Conservation (phyloP, 2,888 invertebrate genomes). For the Bombylius major region DNA sequence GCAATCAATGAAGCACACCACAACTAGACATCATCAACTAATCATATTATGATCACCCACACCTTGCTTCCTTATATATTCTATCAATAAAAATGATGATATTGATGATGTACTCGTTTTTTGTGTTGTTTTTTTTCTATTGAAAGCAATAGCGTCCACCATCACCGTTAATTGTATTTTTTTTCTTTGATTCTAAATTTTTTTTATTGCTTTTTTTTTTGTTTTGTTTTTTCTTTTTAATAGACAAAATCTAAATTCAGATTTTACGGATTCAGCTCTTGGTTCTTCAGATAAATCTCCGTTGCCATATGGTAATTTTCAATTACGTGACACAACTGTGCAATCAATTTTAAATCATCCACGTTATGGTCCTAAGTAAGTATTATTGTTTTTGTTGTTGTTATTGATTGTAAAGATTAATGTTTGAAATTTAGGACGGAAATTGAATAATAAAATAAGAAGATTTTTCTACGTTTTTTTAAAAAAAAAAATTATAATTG, state of each 20-base stretch:
- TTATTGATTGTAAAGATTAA: too few relatives aligned
- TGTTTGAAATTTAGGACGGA: too few relatives aligned
- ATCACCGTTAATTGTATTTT: not conserved
- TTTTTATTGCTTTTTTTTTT: not conserved
- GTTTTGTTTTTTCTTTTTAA: not conserved
- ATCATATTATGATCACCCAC: not conserved
- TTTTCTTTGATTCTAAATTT: not conserved
- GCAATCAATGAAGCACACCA: not conserved
- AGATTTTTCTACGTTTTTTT: not conserved
- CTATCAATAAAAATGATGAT: too few relatives aligned
- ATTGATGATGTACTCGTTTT: too few relatives aligned
- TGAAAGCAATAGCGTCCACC: too few relatives aligned
- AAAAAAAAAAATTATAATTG: too few relatives aligned
- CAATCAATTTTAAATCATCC: conserved; percentile 76
- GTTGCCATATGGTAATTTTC: conserved; percentile 87
- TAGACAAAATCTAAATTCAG: conserved; percentile 89
- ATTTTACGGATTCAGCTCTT: conserved; percentile 87
- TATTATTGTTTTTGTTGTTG: conserved; percentile 15
- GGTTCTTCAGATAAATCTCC: conserved; percentile 89
- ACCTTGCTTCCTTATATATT: too few relatives aligned
- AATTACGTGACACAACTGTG: conserved; percentile 82
- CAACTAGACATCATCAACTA: not conserved
- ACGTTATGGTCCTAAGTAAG: conserved; percentile 78
- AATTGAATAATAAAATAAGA: not conserved
- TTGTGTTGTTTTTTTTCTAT: too few relatives aligned